These are phyloP conservation scores for Onychomys arenicola DNA, from an alignment of 2,797 vertebrate species.

Conservation along the genomic window DNA sequence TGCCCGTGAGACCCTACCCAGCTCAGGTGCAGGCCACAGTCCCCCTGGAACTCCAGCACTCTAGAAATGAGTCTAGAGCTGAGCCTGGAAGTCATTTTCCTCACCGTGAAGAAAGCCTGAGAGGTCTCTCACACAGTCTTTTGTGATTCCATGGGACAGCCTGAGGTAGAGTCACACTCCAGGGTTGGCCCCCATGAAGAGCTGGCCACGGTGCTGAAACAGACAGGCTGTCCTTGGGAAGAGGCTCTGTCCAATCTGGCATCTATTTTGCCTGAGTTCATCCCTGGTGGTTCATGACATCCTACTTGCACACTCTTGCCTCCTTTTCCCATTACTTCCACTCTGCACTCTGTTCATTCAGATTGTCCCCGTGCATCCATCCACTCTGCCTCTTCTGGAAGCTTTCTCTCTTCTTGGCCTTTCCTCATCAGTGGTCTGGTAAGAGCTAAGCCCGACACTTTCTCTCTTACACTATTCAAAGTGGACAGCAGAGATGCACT, in stretches of 20 bases:
- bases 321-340: neutral
- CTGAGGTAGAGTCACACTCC: neutral
- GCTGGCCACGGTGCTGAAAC: neutral
- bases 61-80: neutral
- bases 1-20: neutral
- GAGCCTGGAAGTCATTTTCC: neutral
- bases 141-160: neutral
- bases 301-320: neutral
- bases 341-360: neutral
- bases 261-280: neutral
- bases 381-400: neutral
- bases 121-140: neutral
- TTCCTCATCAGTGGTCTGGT: neutral
- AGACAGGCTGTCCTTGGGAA: neutral
- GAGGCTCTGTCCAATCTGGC: neutral
- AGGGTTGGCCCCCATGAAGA: neutral
- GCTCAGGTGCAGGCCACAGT: neutral
- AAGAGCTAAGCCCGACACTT: neutral
- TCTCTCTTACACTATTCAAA: neutral
- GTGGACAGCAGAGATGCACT: neutral
- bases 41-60: neutral
- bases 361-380: neutral
- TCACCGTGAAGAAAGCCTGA: neutral
- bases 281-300: too few species aligned
- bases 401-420: neutral